Conservation (phyloP, 2,797 vertebrate species). For the Falco cherrug region DNA sequence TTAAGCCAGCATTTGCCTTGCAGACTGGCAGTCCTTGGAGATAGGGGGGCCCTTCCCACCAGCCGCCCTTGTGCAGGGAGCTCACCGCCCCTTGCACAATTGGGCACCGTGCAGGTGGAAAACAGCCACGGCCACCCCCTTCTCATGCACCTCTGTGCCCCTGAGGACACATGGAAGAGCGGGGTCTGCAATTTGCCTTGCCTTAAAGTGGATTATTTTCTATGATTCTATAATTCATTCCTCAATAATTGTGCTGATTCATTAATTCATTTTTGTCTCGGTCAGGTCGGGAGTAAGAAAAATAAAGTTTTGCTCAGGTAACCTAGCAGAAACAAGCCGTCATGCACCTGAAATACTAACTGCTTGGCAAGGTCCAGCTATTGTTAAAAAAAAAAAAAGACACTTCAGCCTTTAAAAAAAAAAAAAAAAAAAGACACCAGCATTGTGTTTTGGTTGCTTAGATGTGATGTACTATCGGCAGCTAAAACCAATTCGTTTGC, state of each 20-base stretch:
- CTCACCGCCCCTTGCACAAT: neutral
- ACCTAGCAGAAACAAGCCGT: neutral
- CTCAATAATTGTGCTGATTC: neutral
- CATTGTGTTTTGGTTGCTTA: neutral
- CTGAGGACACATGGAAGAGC: neutral
- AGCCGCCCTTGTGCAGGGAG: neutral
- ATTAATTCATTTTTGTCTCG: neutral
- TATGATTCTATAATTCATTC: no score
- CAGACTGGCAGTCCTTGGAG: neutral
- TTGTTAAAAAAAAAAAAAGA: neutral
- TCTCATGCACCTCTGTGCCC: neutral
- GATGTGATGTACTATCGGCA: neutral
- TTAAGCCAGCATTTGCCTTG: neutral
- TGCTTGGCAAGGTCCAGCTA: neutral
- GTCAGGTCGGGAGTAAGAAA: neutral
- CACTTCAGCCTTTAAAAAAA: neutral
- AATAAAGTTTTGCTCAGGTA: neutral
- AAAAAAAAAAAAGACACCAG: no score
- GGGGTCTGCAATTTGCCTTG: neutral
- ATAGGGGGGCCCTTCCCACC: no score
- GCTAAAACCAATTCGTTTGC: neutral
- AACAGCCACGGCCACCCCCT: neutral
- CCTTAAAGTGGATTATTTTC: neutral
- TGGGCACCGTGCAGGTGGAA: accelerated
- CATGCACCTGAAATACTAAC: neutral